A percentile compares a stretch with the other conserved stretches of the same genome.
Evolutionary conservation across 2,797 vertebrate genomes (phyloP).

Genomic region (Halcyon leucocephala): DNA sequence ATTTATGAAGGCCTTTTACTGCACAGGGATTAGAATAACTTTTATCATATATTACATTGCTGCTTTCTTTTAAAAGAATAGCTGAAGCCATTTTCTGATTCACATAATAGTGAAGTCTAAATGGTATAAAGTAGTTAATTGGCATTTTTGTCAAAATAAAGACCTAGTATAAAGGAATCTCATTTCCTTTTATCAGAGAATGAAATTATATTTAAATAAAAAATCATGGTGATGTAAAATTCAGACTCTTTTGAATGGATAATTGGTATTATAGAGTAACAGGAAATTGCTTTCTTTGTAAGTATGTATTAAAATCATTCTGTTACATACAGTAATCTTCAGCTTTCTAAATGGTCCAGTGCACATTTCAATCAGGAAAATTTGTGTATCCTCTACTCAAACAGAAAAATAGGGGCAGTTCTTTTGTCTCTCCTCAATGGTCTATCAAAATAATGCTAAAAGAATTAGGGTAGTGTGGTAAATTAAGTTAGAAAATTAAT

Average conservation of each 20-base stretch:
- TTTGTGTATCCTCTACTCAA: slow-evolving; percentile 41
- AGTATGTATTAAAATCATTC: slow-evolving; percentile 45
- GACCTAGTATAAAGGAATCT: slow-evolving; percentile 56
- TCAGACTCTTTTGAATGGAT: slow-evolving; percentile 40
- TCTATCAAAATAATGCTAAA: neutral
- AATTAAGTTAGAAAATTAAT: neutral
- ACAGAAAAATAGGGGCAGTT: slow-evolving; percentile 9
- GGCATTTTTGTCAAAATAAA: slow-evolving; percentile 78
- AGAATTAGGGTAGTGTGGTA: neutral
- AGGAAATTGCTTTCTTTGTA: slow-evolving; percentile 65
- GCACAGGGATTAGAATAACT: slow-evolving; percentile 1
- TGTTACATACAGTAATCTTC: slow-evolving; percentile 48
- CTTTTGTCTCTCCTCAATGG: neutral
- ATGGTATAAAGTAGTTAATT: slow-evolving; percentile 75
- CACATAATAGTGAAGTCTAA: slow-evolving; percentile 63
- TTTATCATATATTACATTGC: slow-evolving; percentile 21
- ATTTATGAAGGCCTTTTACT: slow-evolving; percentile 20
- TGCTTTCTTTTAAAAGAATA: slow-evolving; percentile 46
- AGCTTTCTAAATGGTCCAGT: slow-evolving; percentile 21
- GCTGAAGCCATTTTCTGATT: slow-evolving; percentile 32
- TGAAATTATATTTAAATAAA: neutral
- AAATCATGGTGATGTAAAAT: slow-evolving; percentile 34
- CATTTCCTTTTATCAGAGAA: slow-evolving; percentile 48
- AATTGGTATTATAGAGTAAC: slow-evolving; percentile 49
- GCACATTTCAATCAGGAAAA: slow-evolving; percentile 44